A percentile compares a stretch with the other conserved stretches of the same genome.
These are phyloP conservation scores for Dipodomys spectabilis DNA, from an alignment of 2,113 vertebrate genomes.

Conservation along the genomic window DNA sequence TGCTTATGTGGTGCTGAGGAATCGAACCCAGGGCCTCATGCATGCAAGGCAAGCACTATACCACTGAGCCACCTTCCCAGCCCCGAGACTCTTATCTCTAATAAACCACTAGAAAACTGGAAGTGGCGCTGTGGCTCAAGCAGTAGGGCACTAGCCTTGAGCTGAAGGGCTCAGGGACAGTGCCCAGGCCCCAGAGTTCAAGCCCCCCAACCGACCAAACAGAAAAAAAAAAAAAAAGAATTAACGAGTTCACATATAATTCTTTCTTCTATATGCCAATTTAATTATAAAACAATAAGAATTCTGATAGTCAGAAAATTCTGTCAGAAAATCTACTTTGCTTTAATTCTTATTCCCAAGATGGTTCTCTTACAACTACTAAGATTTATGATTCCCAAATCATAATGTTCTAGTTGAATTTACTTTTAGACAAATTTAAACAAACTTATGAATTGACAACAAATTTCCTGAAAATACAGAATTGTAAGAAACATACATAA, in stretches of 20 bases:
- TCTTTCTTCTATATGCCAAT: not conserved
- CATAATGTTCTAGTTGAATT: slow-evolving; percentile 8
- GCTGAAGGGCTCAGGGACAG: too few species aligned
- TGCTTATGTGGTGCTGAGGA: too few species aligned
- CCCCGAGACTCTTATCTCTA: too few species aligned
- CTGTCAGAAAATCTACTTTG: slow-evolving; percentile 31
- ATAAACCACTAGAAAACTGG: too few species aligned
- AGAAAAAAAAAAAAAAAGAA: not conserved
- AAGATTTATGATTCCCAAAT: slow-evolving; percentile 7
- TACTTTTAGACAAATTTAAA: slow-evolving; percentile 52
- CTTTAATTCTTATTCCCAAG: slow-evolving; percentile 6
- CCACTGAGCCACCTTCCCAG: too few species aligned
- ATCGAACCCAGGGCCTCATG: too few species aligned
- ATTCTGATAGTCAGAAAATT: not conserved
- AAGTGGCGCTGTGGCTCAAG: too few species aligned
- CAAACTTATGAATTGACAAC: slow-evolving; percentile 16
- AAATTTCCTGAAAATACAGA: slow-evolving; percentile 27
- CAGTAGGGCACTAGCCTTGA: too few species aligned
- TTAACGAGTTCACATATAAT: not conserved
- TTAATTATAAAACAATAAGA: slow-evolving; percentile 12
- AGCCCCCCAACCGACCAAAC: too few species aligned
- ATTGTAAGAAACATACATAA: not conserved
- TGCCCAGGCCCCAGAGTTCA: too few species aligned
- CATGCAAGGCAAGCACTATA: too few species aligned
- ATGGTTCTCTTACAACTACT: not conserved